Evolutionary conservation across 2,113 vertebrate species (phyloP), one percentile per base, ranked within the genome.

Genomic region (Regulus satrapa): DNA sequence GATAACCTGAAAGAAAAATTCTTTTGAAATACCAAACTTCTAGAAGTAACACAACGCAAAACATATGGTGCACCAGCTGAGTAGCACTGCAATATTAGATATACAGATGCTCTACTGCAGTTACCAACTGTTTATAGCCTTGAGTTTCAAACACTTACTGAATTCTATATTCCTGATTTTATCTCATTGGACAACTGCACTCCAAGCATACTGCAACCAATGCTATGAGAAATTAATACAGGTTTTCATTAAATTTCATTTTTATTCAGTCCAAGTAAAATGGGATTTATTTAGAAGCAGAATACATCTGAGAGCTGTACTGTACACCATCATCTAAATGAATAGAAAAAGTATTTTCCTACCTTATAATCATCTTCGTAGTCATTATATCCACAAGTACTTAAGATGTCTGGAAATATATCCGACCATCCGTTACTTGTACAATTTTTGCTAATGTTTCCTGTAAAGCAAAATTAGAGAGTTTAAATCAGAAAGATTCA

Each of bases 391-490:
- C 98, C 98, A 72, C 99, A 99, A 3, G 98, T 98, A 8, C 97
- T 98, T 73, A 95, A 76, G 82, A 99, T 98, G 92, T 98, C 98
- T 40, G 99, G 99, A 94, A 99, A 99, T 13, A 97, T 98, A 14
- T 98, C 98, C 0, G 99, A 98, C 99, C 99, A 99, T 14, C 99
- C 99, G 2, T 95, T 95, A 17, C 95, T 95, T 0, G 98, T 99
- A 94, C 99, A 99, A 85, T 98, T 99, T 97, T 98, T 99, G 98
- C 98, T 99, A 67, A 99, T 98, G 95, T 99, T 98, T 87, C 99
- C 99, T 99, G 92, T 63, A 94, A 96, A 92, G 67, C 9, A 95
- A 96, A 96, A 77, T 67, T 63, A 26, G 43, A 64, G 48, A 38
- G 28, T 85, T 81, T 79, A 82, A 83, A 67, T 69, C 32, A 82